A percentile compares a stretch with the other conserved stretches of the same genome.
phyloP scores from a whole-genome alignment of 2,888 invertebrate genomes.

The Zygothrica quintamaculata region DNA sequence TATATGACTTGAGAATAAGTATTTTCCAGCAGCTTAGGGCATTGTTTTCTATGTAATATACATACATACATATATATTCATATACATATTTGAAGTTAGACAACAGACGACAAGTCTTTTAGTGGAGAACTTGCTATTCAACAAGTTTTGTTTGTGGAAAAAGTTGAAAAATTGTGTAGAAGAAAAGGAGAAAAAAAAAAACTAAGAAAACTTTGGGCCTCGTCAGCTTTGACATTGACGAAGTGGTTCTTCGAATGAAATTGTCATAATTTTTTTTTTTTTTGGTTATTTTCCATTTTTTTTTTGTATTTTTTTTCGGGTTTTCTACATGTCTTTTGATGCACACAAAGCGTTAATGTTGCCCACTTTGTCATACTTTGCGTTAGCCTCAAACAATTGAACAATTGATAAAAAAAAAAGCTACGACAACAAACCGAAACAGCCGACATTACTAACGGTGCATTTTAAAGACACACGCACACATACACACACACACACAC shows the following conservation, averaged over 20 bases:
- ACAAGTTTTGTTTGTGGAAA: too few species aligned
- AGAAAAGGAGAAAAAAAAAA: constrained; percentile 17
- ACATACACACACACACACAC: constrained; percentile 5
- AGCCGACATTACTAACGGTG: constrained; percentile 42
- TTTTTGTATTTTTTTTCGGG: too few species aligned
- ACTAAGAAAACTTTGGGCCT: constrained; percentile 46
- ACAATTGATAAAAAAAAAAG: constrained; percentile 66
- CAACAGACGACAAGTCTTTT: constrained; percentile 47
- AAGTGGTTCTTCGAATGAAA: constrained; percentile 83
- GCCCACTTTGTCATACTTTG: constrained; percentile 81
- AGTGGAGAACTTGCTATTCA: constrained; percentile 62
- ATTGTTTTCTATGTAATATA: constrained; percentile 47
- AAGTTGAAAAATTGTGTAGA: too few species aligned
- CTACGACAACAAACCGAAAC: constrained; percentile 9
- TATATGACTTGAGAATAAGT: constrained; percentile 24
- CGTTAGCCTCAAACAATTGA: constrained; percentile 62
- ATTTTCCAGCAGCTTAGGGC: constrained; percentile 46
- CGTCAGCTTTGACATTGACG: constrained; percentile 81
- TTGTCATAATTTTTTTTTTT: constrained; percentile 83
- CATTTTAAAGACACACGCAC: constrained; percentile 12
- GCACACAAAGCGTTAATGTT: constrained; percentile 79
- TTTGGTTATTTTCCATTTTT: too few species aligned
- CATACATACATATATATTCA: constrained; percentile 10
- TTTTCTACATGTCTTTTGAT: constrained; percentile 76
- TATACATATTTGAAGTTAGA: background rate